phyloP scores from a whole-genome alignment of 1,140 invertebrate genomes.

The Sweltsa coloradensis region DNA sequence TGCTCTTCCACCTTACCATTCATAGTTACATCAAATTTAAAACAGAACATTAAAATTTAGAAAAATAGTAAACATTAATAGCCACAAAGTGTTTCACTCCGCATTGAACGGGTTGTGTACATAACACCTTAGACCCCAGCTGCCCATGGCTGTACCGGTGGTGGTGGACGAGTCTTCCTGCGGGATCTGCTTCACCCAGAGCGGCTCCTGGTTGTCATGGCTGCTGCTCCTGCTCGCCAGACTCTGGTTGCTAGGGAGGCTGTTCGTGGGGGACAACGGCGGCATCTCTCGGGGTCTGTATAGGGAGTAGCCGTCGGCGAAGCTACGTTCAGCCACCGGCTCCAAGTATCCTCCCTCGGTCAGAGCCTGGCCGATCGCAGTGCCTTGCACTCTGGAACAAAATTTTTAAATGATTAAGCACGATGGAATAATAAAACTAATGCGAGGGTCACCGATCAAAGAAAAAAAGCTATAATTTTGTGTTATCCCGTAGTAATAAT shows the following conservation, averaged over 20 bases:
- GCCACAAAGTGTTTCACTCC: neutral
- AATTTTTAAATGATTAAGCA: too few relatives aligned
- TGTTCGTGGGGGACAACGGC: conserved; percentile 11
- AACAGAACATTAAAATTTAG: too few relatives aligned
- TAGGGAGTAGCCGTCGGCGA: conserved; percentile 43
- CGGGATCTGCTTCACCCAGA: conserved; percentile 57
- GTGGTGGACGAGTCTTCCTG: conserved; percentile 37
- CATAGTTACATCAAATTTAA: too few relatives aligned
- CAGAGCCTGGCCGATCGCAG: conserved; percentile 67
- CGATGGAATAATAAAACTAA: too few relatives aligned
- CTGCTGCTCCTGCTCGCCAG: conserved; percentile 21
- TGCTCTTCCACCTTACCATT: too few relatives aligned
- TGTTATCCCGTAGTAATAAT: too few relatives aligned
- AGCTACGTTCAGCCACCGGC: conserved; percentile 33
- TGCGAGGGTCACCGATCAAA: too few relatives aligned
- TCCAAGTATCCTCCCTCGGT: conserved; percentile 67
- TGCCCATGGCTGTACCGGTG: too few relatives aligned
- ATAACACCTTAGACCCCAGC: too few relatives aligned
- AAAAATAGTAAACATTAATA: too few relatives aligned
- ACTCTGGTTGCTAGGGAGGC: conserved; percentile 15
- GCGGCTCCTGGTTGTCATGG: conserved; percentile 46
- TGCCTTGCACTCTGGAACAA: conserved; percentile 67
- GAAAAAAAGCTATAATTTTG: too few relatives aligned
- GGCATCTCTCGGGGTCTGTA: conserved; percentile 35
- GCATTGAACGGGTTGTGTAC: neutral